These are phyloP conservation scores for Trimorus sp. DNA, from an alignment of 2,888 invertebrate genomes.

Conservation along the genomic window DNA sequence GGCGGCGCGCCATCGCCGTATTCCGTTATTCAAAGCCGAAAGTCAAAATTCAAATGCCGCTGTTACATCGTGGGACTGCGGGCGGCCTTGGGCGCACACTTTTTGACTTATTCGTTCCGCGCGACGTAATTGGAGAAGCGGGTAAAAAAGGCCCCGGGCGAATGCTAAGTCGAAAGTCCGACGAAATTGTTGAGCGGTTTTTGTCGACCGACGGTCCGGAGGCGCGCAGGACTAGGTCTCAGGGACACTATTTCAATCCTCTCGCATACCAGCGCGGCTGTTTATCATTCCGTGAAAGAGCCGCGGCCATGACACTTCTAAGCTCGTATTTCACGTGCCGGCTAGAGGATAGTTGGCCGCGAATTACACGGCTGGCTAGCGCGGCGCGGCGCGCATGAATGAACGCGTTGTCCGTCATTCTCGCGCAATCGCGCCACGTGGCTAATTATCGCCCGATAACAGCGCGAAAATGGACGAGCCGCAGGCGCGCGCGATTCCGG, in stretches of 20 bases:
- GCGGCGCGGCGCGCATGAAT: slow-evolving; percentile 57
- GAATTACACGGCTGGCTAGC: slow-evolving; percentile 64
- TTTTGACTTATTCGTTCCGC: slow-evolving; percentile 45
- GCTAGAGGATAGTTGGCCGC: slow-evolving; percentile 58
- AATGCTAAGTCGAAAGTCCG: slow-evolving; percentile 52
- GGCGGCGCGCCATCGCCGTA: slow-evolving; percentile 4
- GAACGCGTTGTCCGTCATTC: slow-evolving; percentile 58
- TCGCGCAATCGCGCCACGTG: slow-evolving; percentile 44
- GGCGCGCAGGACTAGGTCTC: slow-evolving; percentile 63
- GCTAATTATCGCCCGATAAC: slow-evolving; percentile 56
- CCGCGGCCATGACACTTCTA: slow-evolving; percentile 65
- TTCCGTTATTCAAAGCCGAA: slow-evolving; percentile 28
- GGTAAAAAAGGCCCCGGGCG: slow-evolving; percentile 33
- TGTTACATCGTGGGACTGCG: slow-evolving; percentile 30
- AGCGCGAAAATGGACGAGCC: slow-evolving; percentile 42
- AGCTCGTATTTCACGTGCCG: slow-evolving; percentile 65
- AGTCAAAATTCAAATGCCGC: slow-evolving; percentile 34
- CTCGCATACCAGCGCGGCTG: slow-evolving; percentile 62
- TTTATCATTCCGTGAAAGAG: slow-evolving; percentile 66
- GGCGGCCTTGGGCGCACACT: slow-evolving; percentile 32
- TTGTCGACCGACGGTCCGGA: slow-evolving; percentile 58
- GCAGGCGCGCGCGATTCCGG: slow-evolving; percentile 36
- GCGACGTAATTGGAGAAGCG: slow-evolving; percentile 56
- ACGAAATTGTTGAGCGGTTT: slow-evolving; percentile 58
- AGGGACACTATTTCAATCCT: slow-evolving; percentile 66